Evolutionary conservation across 2,113 vertebrate genomes (phyloP), one percentile per base, ranked within the genome.

Genomic region (Semnornis frantzii): DNA sequence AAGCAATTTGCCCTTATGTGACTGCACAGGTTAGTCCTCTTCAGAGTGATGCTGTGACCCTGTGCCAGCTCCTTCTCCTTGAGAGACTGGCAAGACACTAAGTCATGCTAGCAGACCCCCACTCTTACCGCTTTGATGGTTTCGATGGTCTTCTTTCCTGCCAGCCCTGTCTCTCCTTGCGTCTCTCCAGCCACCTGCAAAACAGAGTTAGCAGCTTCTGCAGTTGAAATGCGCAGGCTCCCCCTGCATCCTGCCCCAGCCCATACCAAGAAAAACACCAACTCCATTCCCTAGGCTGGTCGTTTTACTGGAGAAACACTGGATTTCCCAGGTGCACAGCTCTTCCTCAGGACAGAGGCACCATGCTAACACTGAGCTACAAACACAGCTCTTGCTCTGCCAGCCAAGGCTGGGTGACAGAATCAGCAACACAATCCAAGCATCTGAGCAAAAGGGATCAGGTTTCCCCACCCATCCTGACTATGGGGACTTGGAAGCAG

Each of bases 101-200:
- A 73, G 42, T 23, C 50, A 13, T 3, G 1, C 25, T 4, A 30
- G 30, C 8, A 19, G 21, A 48, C 46, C 33, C 30, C 6, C 31
- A 30, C 57, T 98, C 98, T 98, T 97, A 99, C 99, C 78, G 98
- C 99, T 98, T 99, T 99, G 92, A 99, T 97, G 0, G 99, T 99
- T 97, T 99, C 99, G 11, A 99, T 97, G 2, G 98, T 99, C 94
- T 99, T 99, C 98, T 98, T 99, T 50, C 97, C 98, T 10, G 99
- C 98, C 58, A 99, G 98, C 17, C 98, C 99, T 2, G 95, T 98
- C 85, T 99, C 98, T 77, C 98, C 98, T 94, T 98, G 96, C 1
- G 95, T 98, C 96, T 99, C 99, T 89, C 99, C 99, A 33, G 99
- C 98, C 77, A 99, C 98, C 99, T 99, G 90, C 17, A 89, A 96